These are phyloP conservation scores for Phrynocephalus forsythii DNA, from an alignment of 2,797 vertebrate species.

Conservation along the genomic window DNA sequence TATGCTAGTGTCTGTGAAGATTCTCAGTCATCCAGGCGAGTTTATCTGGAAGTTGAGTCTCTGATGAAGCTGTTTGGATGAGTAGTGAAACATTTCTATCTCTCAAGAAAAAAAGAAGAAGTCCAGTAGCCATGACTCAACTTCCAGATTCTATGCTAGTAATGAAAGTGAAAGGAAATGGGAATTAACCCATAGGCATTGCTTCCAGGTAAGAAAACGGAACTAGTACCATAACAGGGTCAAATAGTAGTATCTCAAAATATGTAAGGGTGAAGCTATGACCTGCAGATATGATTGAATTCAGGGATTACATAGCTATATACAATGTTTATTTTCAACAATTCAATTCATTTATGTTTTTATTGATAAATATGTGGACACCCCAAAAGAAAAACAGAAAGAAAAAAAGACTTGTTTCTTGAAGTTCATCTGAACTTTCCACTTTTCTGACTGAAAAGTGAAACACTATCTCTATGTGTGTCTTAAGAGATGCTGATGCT, in stretches of 20 bases:
- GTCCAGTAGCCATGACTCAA: too few species aligned
- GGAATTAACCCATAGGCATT: not conserved
- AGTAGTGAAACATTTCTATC: too few species aligned
- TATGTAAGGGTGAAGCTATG: not conserved
- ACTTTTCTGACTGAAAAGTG: conserved; percentile 6
- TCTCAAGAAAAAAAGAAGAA: too few species aligned
- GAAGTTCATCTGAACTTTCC: not conserved
- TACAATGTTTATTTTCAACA: not conserved
- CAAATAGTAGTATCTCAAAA: not conserved
- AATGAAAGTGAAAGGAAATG: not conserved
- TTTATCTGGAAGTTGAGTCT: too few species aligned
- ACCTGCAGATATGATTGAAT: not conserved
- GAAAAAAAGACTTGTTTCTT: conserved; percentile 26
- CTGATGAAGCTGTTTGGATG: too few species aligned
- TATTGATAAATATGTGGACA: not conserved
- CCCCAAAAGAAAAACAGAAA: not conserved
- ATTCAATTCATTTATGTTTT: not conserved
- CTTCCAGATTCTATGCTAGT: too few species aligned
- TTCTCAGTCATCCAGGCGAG: too few species aligned
- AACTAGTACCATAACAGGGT: not conserved
- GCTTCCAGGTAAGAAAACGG: not conserved
- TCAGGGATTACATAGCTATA: too few species aligned
- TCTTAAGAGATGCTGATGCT: conserved; percentile 2
- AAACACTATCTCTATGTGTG: not conserved
- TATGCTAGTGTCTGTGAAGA: not conserved